These are phyloP conservation scores for Philopotamus ludificatus DNA, from an alignment of 1,140 invertebrate genomes.

Conservation along the genomic window DNA sequence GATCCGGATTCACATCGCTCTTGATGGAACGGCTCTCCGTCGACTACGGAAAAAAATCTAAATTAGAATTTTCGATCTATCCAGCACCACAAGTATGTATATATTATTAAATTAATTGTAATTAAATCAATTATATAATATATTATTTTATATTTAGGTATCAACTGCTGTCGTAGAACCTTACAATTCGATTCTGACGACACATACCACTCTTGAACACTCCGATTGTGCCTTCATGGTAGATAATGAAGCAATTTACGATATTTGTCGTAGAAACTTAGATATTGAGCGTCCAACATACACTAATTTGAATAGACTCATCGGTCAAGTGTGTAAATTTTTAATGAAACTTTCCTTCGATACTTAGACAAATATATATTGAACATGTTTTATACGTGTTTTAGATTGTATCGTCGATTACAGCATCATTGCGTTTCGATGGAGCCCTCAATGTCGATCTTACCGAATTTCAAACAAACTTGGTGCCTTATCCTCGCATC, in stretches of 20 bases:
- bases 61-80: slow-evolving; percentile 82
- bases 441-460: slow-evolving; percentile 86
- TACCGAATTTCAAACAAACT: slow-evolving; percentile 87
- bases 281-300: slow-evolving; percentile 84
- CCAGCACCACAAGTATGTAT: slow-evolving; percentile 75
- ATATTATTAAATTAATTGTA: slow-evolving; percentile 3
- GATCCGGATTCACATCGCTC: slow-evolving; percentile 78
- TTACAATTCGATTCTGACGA: slow-evolving; percentile 79
- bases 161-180: slow-evolving; percentile 83
- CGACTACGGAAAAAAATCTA: slow-evolving; percentile 80
- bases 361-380: slow-evolving; percentile 52
- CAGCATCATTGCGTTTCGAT: slow-evolving; percentile 82
- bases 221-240: slow-evolving; percentile 85
- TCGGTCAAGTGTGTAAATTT: slow-evolving; percentile 67
- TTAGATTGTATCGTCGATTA: slow-evolving; percentile 82
- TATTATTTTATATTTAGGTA: slow-evolving; percentile 48
- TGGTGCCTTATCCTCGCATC: slow-evolving; percentile 80
- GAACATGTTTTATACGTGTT: slow-evolving; percentile 25
- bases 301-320: slow-evolving; percentile 76
- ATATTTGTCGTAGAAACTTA: slow-evolving; percentile 83
- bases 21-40: slow-evolving; percentile 79
- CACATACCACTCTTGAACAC: slow-evolving; percentile 78
- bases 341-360: background rate
- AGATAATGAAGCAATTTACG: slow-evolving; percentile 88
- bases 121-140: background rate